phyloP scores from a whole-genome alignment of 2,888 invertebrate genomes.

The Agrochola macilenta region DNA sequence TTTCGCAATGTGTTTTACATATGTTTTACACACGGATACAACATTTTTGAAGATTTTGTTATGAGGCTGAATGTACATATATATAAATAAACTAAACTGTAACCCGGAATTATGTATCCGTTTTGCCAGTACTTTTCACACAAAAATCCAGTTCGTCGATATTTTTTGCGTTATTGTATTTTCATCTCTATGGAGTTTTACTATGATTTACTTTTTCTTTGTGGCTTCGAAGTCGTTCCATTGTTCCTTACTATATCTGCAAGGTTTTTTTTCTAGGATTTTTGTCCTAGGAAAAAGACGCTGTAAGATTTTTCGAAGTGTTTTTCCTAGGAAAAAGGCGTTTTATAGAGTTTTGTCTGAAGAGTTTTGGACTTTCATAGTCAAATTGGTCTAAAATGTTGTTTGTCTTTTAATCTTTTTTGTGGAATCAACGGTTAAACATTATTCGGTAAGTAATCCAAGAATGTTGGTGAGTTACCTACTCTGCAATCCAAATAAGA shows the following conservation, averaged over 20 bases:
- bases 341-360: neutral
- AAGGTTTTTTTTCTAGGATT: neutral
- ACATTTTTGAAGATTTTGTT: too few relatives aligned
- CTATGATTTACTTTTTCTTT: too few relatives aligned
- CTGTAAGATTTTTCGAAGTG: neutral
- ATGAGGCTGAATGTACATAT: too few relatives aligned
- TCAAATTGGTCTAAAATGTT: slow-evolving; percentile 1
- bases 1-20: too few relatives aligned
- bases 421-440: neutral
- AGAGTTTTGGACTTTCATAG: slow-evolving; percentile 3
- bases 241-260: neutral
- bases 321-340: neutral
- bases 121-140: slow-evolving; percentile 19
- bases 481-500: slow-evolving; percentile 30
- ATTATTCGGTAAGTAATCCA: slow-evolving; percentile 39
- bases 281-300: neutral
- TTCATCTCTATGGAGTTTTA: neutral
- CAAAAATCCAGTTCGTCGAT: slow-evolving; percentile 8
- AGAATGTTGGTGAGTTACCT: slow-evolving; percentile 33
- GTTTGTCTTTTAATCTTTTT: neutral
- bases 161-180: neutral
- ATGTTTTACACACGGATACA: too few relatives aligned
- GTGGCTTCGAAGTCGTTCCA: neutral
- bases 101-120: neutral
- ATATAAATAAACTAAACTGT: neutral